phyloP scores from a whole-genome alignment of 2,113 vertebrate species.

The Aptenodytes forsteri region DNA sequence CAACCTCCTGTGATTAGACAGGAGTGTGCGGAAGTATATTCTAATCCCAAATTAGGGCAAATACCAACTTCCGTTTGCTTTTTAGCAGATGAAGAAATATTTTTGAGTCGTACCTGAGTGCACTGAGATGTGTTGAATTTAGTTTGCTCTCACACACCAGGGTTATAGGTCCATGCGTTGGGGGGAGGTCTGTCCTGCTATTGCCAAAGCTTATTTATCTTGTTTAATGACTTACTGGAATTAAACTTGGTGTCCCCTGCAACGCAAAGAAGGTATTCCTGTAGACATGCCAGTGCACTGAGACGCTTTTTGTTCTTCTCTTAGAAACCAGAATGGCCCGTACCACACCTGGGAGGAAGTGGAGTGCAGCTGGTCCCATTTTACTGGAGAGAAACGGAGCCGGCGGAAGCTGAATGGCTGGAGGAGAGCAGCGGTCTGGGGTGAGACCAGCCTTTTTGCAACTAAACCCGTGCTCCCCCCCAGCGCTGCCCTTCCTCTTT shows the following conservation, averaged over 20 bases:
- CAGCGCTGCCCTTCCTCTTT: background rate
- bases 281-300: background rate
- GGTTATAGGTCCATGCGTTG: background rate
- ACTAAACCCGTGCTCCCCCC: background rate
- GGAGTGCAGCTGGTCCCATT: background rate
- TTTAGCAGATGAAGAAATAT: background rate
- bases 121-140: background rate
- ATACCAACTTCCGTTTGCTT: background rate
- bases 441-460: background rate
- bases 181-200: background rate
- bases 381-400: background rate
- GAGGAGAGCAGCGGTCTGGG: background rate
- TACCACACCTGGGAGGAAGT: background rate
- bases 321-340: background rate
- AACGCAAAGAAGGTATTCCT: background rate
- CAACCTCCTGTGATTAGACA: background rate
- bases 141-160: background rate
- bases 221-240: background rate
- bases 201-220: background rate
- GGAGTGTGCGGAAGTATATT: background rate
- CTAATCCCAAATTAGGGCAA: background rate
- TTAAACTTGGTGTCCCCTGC: background rate
- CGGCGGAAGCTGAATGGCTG: background rate
- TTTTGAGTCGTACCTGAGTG: background rate
- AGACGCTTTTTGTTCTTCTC: background rate